Evolutionary conservation across 1,140 invertebrate genomes (phyloP), one percentile per base, ranked within the genome.

Genomic region (Stegodyphus mimosarum): DNA sequence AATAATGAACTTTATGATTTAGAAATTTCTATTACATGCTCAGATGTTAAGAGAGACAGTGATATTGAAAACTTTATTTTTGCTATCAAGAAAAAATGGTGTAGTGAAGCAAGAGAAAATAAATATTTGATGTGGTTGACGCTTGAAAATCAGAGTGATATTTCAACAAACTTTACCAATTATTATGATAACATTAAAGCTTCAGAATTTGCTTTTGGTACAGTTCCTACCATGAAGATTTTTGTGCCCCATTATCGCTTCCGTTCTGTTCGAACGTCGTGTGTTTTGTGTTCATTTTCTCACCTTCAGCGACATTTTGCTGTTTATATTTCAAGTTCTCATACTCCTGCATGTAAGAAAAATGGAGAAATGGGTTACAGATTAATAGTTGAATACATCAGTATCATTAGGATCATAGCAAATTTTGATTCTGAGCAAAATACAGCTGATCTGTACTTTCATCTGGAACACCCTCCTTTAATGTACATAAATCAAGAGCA

Each of bases 181-280:
- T 72, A 78, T 70, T 75, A 52, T 33, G 55, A 69, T 17, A 63
- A 18, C 10, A 53, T 33, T 13, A 86, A 72, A 78, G 74, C 50
- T 33, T 78, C 74, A 49, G 83, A 86, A 63, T 72, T 86, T 71
- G 50, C 77, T 52, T 86, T 86, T 80, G 85, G 85, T 13, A 86
- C 85, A 6, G 48, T 81, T n/a, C 71, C 77, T 7, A 51, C 17
- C 9, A 80, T 81, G 71, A 74, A 75, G 15, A 15, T 18, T 11
- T 86, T 80, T 80, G 66, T 86, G 10, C 53, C 74, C 6, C 17
- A 60, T 51, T 80, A 78, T 71, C 6, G 3, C 6, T 86, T 77
- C 70, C 10, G 17, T 50, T 3, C 49, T 10, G 77, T 33, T 51
- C 51, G 52, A 49, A 18, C 13, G 0, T 86, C 83, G 15, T 60